Conservation (phyloP, 2,888 invertebrate genomes). For the Zeuzera pyrina region DNA sequence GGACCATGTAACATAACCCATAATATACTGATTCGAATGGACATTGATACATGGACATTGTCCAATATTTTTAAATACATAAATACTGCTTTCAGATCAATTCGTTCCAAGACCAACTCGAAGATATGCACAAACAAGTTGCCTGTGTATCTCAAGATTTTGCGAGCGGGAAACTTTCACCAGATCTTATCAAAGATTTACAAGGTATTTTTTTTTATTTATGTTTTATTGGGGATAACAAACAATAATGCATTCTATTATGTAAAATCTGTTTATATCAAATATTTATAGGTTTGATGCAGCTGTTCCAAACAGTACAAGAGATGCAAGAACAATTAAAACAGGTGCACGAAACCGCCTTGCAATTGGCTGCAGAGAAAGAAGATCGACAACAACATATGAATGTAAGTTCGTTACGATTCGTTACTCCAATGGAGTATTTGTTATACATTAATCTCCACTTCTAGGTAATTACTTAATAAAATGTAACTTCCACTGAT, state of each 20-base stretch:
- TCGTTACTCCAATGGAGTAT: no score
- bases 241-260: neutral
- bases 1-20: slow-evolving; percentile 32
- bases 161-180: slow-evolving; percentile 30
- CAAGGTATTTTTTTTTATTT: slow-evolving; percentile 30
- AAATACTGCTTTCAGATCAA: slow-evolving; percentile 39
- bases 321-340: slow-evolving; percentile 51
- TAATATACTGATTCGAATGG: neutral
- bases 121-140: slow-evolving; percentile 51
- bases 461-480: no score
- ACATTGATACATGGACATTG: neutral
- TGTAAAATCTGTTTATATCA: neutral
- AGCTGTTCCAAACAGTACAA: slow-evolving; percentile 52
- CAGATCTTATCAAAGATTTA: slow-evolving; percentile 47
- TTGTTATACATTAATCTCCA: no score
- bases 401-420: slow-evolving; percentile 68
- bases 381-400: slow-evolving; percentile 67
- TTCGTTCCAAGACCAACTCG: slow-evolving; percentile 63
- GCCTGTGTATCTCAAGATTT: slow-evolving; percentile 20
- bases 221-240: neutral
- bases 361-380: slow-evolving; percentile 68
- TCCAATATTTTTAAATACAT: slow-evolving; percentile 1
- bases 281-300: slow-evolving; percentile 37
- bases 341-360: slow-evolving; percentile 49
- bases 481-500: no score